Conservation (phyloP, 2,888 invertebrate genomes). For the Phyllotreta cruciferae region DNA sequence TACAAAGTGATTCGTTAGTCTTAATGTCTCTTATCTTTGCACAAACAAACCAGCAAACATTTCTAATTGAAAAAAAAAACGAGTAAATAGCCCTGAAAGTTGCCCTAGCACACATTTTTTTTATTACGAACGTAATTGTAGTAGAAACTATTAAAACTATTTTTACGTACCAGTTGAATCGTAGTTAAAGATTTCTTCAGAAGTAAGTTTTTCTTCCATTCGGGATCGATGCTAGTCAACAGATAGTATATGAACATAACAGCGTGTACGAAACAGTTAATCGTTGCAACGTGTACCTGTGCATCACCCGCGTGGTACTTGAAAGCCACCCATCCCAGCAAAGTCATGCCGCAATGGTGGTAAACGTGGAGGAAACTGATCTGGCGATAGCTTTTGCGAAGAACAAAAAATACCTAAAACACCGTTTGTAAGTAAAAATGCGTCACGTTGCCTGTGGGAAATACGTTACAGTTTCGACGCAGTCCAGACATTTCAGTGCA, state of each 20-base stretch:
- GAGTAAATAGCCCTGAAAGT: too few species aligned
- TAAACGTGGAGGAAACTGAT: slow-evolving; percentile 87
- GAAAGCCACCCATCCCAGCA: slow-evolving; percentile 68
- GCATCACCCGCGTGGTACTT: slow-evolving; percentile 76
- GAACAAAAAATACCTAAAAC: slow-evolving; percentile 77
- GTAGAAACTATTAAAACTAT: background rate
- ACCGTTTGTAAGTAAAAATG: slow-evolving; percentile 6
- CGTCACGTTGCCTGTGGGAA: background rate
- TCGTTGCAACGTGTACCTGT: slow-evolving; percentile 66
- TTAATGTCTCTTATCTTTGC: too few species aligned
- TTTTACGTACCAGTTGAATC: slow-evolving; percentile 72
- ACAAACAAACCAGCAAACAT: too few species aligned
- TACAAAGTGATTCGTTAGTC: too few species aligned
- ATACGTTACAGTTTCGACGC: slow-evolving; percentile 72
- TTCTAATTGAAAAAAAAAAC: too few species aligned
- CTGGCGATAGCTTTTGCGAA: slow-evolving; percentile 83
- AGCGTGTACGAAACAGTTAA: slow-evolving; percentile 79
- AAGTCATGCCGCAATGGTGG: slow-evolving; percentile 84
- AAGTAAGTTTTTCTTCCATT: slow-evolving; percentile 72
- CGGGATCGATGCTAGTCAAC: slow-evolving; percentile 74
- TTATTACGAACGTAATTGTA: too few species aligned
- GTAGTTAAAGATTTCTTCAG: slow-evolving; percentile 88
- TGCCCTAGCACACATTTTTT: too few species aligned
- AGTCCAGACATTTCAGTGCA: slow-evolving; percentile 71
- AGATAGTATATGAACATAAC: slow-evolving; percentile 87